Evolutionary conservation across 2,113 vertebrate species (phyloP).

Genomic region (Mirza zaza): DNA sequence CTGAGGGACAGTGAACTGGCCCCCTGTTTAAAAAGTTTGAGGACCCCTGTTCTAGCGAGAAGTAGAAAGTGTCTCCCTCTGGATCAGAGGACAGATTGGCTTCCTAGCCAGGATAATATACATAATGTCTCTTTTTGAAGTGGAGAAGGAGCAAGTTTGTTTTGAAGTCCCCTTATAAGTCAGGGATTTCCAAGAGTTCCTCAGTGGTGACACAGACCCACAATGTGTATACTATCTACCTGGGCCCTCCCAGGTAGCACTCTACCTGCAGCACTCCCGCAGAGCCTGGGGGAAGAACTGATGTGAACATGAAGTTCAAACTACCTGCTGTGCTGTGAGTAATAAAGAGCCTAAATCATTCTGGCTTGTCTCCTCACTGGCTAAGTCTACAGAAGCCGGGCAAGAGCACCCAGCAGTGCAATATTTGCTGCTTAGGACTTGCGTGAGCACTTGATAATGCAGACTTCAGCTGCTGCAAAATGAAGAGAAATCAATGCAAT

Average conservation of each 20-base stretch:
- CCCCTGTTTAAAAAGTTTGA: too few relatives aligned
- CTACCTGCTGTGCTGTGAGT: neutral
- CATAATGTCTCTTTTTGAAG: neutral
- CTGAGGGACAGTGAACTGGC: too few relatives aligned
- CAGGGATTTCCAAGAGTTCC: neutral
- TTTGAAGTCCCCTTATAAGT: neutral
- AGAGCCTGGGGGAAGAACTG: rapidly evolving
- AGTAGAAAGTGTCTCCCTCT: neutral
- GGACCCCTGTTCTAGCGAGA: neutral
- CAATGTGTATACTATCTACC: rapidly evolving
- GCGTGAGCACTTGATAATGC: neutral
- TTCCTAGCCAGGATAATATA: neutral
- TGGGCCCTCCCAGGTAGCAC: rapidly evolving
- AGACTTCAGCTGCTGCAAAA: neutral
- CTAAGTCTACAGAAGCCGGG: neutral
- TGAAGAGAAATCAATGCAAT: neutral
- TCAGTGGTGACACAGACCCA: neutral
- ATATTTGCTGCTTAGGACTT: neutral
- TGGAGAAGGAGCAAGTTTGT: neutral
- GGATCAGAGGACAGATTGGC: neutral
- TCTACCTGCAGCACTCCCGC: rapidly evolving
- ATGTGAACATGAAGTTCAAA: neutral
- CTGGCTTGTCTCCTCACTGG: neutral
- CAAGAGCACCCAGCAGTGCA: neutral
- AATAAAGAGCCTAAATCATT: neutral